Percentiles rank a stretch among this genome's conserved stretches.
phyloP scores from a whole-genome alignment of 2,113 vertebrate genomes.

The Tetrao urogallus region DNA sequence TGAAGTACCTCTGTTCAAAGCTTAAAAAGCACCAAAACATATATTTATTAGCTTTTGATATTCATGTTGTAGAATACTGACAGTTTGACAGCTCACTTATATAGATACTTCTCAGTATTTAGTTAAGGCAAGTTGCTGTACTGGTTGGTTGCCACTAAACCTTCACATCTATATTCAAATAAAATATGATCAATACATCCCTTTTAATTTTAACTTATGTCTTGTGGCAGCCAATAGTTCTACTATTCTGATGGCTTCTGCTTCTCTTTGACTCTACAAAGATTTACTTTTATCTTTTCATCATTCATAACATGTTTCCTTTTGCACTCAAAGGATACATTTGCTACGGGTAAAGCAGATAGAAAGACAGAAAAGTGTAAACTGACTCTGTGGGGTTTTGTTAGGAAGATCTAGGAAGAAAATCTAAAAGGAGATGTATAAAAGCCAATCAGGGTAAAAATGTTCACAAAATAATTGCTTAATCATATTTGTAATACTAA shows the following conservation, averaged over 20 bases:
- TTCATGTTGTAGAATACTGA: not conserved
- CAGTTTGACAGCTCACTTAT: not conserved
- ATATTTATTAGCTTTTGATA: not conserved
- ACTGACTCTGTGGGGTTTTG: not conserved
- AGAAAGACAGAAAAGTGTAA: not conserved
- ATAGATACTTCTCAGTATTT: not conserved
- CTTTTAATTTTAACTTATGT: not conserved
- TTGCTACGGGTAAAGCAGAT: not conserved
- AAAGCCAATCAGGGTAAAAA: not conserved
- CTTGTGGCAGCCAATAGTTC: not conserved
- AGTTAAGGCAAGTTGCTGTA: not conserved
- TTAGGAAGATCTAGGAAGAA: not conserved
- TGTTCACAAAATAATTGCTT: constrained; percentile 21
- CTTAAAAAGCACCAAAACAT: not conserved
- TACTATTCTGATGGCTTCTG: not conserved
- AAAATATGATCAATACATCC: not conserved
- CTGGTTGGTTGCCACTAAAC: not conserved
- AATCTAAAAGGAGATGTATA: not conserved
- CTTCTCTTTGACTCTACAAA: not conserved
- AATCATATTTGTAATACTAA: constrained; percentile 37
- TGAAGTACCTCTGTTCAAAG: not conserved
- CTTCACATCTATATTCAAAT: not conserved
- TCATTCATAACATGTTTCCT: not conserved
- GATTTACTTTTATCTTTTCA: not conserved
- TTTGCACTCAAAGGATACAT: not conserved